Conservation (phyloP, 2,888 invertebrate genomes). For the Melanotus villosus region DNA sequence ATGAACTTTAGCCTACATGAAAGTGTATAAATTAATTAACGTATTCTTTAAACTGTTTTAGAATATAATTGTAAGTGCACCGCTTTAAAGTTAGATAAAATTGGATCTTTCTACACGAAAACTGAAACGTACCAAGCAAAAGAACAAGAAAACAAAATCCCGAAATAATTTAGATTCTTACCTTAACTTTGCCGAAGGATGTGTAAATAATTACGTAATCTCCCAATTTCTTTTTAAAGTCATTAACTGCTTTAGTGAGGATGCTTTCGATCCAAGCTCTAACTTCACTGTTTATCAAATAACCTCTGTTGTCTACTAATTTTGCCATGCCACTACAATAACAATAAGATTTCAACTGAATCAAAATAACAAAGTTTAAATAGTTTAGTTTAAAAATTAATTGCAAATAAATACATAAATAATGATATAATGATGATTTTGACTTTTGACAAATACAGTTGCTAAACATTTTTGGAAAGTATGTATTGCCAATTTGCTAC, state of each 20-base stretch:
- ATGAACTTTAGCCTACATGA: conserved; percentile 63
- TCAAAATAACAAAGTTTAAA: not conserved
- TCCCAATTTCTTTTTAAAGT: conserved; percentile 53
- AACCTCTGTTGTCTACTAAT: conserved; percentile 64
- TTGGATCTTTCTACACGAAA: too few species aligned
- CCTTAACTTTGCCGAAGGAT: not conserved
- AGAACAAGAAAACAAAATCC: too few species aligned
- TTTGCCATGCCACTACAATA: not conserved
- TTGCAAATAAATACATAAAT: not conserved
- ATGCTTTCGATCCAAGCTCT: conserved; percentile 72
- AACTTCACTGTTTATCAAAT: conserved; percentile 69
- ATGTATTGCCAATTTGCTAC: too few species aligned
- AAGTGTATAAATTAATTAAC: too few species aligned
- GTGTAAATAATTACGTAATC: not conserved
- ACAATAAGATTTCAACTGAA: not conserved
- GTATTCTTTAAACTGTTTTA: too few species aligned
- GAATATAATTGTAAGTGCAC: too few species aligned
- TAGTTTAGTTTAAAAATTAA: not conserved
- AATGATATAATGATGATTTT: too few species aligned
- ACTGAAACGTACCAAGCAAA: too few species aligned
- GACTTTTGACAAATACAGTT: too few species aligned
- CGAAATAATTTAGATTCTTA: too few species aligned
- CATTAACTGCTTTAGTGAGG: conserved; percentile 68
- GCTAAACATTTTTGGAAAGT: too few species aligned
- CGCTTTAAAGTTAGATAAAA: too few species aligned